Evolutionary conservation across 2,797 vertebrate species (phyloP).

Genomic region (Chelonia mydas): DNA sequence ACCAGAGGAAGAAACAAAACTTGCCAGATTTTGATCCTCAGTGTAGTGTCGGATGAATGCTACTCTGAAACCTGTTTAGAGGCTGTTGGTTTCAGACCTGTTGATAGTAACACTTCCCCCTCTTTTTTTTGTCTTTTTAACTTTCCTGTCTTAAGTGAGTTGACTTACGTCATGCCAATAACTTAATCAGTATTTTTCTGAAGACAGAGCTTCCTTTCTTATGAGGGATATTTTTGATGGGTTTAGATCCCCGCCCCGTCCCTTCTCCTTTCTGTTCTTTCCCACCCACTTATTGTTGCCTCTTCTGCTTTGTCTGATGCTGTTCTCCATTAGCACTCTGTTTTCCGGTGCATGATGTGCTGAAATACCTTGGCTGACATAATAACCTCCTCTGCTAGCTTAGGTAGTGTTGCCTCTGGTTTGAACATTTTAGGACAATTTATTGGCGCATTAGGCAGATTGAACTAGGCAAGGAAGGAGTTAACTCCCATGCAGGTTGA

Average conservation of each 20-base stretch:
- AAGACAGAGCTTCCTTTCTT: too few species aligned
- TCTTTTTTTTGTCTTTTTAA: background rate
- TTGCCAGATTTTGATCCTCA: too few species aligned
- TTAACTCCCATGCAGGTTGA: background rate
- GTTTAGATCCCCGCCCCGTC: too few species aligned
- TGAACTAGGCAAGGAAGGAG: background rate
- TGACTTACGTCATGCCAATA: too few species aligned
- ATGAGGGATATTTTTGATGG: too few species aligned
- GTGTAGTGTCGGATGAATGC: too few species aligned
- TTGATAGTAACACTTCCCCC: background rate
- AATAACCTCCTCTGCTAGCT: background rate
- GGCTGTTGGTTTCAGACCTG: too few species aligned
- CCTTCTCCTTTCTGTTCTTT: too few species aligned
- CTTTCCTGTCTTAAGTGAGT: too few species aligned
- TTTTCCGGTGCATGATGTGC: background rate
- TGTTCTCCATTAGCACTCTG: background rate
- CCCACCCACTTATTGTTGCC: background rate
- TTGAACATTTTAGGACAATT: background rate
- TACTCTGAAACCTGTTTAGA: too few species aligned
- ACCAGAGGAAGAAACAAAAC: background rate
- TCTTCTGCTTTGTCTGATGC: background rate
- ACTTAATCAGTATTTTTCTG: too few species aligned
- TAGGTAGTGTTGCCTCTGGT: background rate
- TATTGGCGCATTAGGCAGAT: background rate
- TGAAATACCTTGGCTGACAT: background rate